phyloP scores from a whole-genome alignment of 2,888 invertebrate genomes.

The Ophioninae sp. region DNA sequence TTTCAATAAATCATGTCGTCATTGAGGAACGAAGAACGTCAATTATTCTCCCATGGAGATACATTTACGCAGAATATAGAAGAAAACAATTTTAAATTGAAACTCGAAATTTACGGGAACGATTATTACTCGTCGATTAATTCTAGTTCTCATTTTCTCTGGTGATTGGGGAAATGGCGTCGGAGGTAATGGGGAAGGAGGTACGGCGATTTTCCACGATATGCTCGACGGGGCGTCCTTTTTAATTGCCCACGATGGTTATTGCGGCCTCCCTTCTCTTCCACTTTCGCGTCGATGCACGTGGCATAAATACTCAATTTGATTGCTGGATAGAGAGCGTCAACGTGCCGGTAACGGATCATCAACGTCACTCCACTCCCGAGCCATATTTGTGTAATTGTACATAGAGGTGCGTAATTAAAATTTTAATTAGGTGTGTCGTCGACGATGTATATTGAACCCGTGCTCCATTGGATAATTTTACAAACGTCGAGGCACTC shows the following conservation, averaged over 20 bases:
- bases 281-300: background rate
- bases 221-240: background rate
- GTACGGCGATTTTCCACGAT: background rate
- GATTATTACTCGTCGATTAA: no score
- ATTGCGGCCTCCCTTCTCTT: no score
- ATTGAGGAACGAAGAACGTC: background rate
- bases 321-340: slow-evolving; percentile 25
- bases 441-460: background rate
- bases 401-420: slow-evolving; percentile 5
- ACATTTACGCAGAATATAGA: background rate
- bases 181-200: no score
- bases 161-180: no score
- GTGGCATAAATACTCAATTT: slow-evolving; percentile 41
- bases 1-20: background rate
- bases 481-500: background rate
- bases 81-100: background rate
- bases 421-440: slow-evolving; percentile 35
- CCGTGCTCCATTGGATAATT: background rate
- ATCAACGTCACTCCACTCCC: slow-evolving; percentile 17
- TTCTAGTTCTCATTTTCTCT: no score
- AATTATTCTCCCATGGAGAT: no score
- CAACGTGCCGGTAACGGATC: slow-evolving; percentile 9
- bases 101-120: no score
- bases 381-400: slow-evolving; percentile 27
- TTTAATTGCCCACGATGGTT: slow-evolving; percentile 13